A percentile compares a stretch with the other conserved stretches of the same genome.
Evolutionary conservation across 2,888 invertebrate genomes (phyloP).

Genomic region (Stenolophus ochropezus): DNA sequence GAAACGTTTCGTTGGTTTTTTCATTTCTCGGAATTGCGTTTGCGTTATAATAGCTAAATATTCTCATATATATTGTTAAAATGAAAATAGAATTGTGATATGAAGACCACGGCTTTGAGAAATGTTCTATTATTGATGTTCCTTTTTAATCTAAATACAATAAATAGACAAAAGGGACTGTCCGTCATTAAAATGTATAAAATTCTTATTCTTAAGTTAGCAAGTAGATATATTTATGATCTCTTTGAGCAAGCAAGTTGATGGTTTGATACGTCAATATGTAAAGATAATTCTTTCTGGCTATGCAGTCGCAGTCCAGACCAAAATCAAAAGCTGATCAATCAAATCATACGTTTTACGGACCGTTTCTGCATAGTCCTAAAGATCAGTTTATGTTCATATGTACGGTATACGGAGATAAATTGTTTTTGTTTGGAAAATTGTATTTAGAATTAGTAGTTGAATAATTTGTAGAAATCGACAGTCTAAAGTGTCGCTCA

Average conservation of each 20-base stretch:
- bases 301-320: constrained; percentile 6
- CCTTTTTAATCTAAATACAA: constrained; percentile 58
- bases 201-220: constrained; percentile 57
- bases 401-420: constrained; percentile 51
- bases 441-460: constrained; percentile 55
- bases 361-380: background rate
- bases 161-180: constrained; percentile 59
- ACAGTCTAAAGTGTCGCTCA: constrained; percentile 49
- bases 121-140: constrained; percentile 59
- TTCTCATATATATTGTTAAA: constrained; percentile 58
- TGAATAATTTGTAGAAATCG: constrained; percentile 58
- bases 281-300: constrained; percentile 19
- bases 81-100: constrained; percentile 60
- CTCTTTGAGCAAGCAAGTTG: constrained; percentile 57
- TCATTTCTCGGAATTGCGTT: constrained; percentile 39
- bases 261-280: constrained; percentile 49
- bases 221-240: constrained; percentile 56
- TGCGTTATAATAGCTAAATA: constrained; percentile 44
- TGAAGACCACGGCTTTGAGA: constrained; percentile 59
- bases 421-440: constrained; percentile 56
- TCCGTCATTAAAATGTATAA: constrained; percentile 55
- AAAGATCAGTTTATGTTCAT: constrained; percentile 36
- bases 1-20: constrained; percentile 42
- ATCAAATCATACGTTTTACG: background rate
- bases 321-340: constrained; percentile 12